Conservation (phyloP, 2,113 vertebrate genomes). For the Anoplopoma fimbria region DNA sequence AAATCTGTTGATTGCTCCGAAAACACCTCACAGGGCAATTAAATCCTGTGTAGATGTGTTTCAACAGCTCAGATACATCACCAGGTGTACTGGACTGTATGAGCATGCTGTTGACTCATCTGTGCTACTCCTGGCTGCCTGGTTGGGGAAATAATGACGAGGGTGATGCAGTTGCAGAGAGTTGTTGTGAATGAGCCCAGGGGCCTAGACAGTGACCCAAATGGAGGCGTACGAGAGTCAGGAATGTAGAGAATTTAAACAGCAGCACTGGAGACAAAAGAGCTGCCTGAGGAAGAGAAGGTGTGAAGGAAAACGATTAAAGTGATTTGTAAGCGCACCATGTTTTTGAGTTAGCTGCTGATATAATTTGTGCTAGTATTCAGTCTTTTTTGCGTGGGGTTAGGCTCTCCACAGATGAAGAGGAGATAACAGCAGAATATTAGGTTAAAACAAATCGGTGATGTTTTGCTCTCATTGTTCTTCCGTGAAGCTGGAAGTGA, state of each 20-base stretch:
- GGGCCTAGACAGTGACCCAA: constrained; percentile 36
- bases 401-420: not conserved
- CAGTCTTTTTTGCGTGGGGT: not conserved
- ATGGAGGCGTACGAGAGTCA: constrained; percentile 14
- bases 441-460: too few relatives aligned
- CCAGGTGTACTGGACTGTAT: not conserved
- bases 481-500: too few relatives aligned
- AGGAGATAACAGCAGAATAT: not conserved
- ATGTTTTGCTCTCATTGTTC: too few relatives aligned
- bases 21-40: constrained; percentile 29
- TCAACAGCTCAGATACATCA: not conserved
- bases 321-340: not conserved
- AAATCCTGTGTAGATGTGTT: constrained; percentile 3
- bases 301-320: not conserved
- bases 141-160: constrained; percentile 14
- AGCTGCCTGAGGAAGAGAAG: constrained; percentile 22
- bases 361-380: not conserved
- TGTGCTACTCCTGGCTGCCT: constrained; percentile 20
- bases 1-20: constrained; percentile 53
- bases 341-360: too few relatives aligned
- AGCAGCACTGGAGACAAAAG: constrained; percentile 36
- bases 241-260: constrained; percentile 56
- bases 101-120: constrained; percentile 38
- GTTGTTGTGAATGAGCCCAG: constrained; percentile 20
- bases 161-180: constrained; percentile 5